Evolutionary conservation across 2,113 vertebrate genomes (phyloP).

Genomic region (Callipepla squamata): DNA sequence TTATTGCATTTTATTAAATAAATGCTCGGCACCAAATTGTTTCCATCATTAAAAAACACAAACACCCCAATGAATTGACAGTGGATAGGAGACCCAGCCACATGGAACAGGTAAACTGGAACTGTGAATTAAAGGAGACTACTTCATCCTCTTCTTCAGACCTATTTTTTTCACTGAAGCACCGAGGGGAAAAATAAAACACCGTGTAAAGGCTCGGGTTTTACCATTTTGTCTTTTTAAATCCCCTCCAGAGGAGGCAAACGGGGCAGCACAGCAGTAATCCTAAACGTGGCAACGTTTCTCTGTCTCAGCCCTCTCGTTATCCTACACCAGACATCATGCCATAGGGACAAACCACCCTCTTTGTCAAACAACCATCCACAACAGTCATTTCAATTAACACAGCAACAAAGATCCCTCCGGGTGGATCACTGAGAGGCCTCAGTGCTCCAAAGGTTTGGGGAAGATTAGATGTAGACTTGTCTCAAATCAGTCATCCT

Average conservation of each 20-base stretch:
- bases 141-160: not conserved
- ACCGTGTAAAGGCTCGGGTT: not conserved
- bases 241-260: not conserved
- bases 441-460: not conserved
- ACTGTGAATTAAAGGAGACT: not conserved
- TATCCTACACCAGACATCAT: not conserved
- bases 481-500: not conserved
- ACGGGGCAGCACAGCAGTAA: not conserved
- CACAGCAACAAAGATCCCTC: not conserved
- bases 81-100: not conserved
- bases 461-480: not conserved
- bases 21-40: not conserved
- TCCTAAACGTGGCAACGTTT: fast-evolving
- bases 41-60: not conserved
- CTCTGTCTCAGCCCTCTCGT: not conserved
- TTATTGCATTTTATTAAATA: not conserved
- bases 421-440: not conserved
- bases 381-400: not conserved
- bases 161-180: not conserved
- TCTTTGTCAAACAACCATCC: not conserved
- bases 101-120: not conserved
- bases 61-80: not conserved
- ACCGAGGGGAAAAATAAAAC: not conserved
- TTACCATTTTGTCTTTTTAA: not conserved
- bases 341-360: not conserved